phyloP scores from a whole-genome alignment of 2,113 vertebrate genomes.

The Chaetops frenatus region DNA sequence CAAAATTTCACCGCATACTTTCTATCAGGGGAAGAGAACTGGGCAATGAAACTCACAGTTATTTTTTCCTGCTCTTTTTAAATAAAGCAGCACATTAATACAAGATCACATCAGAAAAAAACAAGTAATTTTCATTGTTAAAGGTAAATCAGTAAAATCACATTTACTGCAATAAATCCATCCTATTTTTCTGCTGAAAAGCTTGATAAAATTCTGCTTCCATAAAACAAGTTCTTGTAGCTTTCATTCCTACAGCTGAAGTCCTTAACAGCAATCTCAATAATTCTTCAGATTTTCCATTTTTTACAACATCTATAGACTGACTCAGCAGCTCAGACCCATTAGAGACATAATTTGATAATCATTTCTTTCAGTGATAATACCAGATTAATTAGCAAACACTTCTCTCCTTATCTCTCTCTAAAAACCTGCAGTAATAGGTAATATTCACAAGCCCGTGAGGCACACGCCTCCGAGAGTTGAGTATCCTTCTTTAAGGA shows the following conservation, averaged over 20 bases:
- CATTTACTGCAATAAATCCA: neutral
- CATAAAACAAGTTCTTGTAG: neutral
- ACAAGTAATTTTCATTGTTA: neutral
- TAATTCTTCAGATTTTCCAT: neutral
- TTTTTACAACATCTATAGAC: neutral
- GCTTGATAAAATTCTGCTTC: neutral
- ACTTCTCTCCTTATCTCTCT: neutral
- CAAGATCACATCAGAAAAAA: neutral
- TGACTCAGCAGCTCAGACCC: neutral
- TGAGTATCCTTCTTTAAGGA: neutral
- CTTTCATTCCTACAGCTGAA: neutral
- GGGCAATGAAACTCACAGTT: neutral
- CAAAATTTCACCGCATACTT: neutral
- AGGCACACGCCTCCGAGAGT: neutral
- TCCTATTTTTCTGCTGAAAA: neutral
- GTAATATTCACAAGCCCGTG: neutral
- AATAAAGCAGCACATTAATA: neutral
- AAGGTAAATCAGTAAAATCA: neutral
- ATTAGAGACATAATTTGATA: neutral
- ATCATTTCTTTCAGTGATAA: neutral
- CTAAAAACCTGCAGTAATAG: neutral
- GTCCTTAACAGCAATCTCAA: neutral
- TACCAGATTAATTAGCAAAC: neutral
- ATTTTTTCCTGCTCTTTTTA: neutral
- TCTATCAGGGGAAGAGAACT: neutral